Evolutionary conservation across 53 echinoderm and acorn worm species (phyloP).

Genomic region (Henricia sp.): DNA sequence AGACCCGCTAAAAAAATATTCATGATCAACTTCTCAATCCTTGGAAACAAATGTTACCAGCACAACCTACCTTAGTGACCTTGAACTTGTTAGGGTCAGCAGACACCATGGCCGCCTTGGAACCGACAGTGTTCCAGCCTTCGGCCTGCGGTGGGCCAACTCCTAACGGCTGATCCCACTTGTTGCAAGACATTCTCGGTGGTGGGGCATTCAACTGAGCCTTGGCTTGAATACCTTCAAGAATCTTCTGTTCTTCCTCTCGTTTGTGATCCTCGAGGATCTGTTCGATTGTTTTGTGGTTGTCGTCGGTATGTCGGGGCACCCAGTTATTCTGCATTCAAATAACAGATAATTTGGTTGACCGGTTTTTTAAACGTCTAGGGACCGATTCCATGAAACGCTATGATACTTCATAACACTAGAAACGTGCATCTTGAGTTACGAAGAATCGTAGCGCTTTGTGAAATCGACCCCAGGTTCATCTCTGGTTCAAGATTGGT

Average conservation of each 20-base stretch:
- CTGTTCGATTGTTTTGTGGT: constrained; percentile 89
- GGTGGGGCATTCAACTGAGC: constrained; percentile 7
- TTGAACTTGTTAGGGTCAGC: constrained; percentile 49
- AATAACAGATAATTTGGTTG: too few species aligned
- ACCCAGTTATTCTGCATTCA: constrained; percentile 84
- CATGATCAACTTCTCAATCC: too few species aligned
- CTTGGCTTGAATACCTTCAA: constrained; percentile 54
- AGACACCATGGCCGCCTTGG: constrained; percentile 63
- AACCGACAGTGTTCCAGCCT: constrained; percentile 87
- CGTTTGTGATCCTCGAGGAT: constrained; percentile 81
- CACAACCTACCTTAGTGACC: constrained; percentile 38
- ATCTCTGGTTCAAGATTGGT: too few species aligned
- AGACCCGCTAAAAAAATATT: too few species aligned
- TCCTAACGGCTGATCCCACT: constrained; percentile 57
- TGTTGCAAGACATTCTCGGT: constrained; percentile 36
- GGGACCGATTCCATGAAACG: too few species aligned
- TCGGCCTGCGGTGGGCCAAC: constrained; percentile 63
- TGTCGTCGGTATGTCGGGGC: constrained; percentile 71
- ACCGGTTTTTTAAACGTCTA: too few species aligned
- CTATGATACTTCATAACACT: too few species aligned
- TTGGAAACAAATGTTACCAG: too few species aligned
- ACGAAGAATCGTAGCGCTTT: too few species aligned
- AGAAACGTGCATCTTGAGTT: too few species aligned
- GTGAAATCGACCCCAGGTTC: too few species aligned
- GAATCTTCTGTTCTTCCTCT: constrained; percentile 74